Conservation (phyloP, 2,888 invertebrate genomes). For the Troides oblongomaculatus region DNA sequence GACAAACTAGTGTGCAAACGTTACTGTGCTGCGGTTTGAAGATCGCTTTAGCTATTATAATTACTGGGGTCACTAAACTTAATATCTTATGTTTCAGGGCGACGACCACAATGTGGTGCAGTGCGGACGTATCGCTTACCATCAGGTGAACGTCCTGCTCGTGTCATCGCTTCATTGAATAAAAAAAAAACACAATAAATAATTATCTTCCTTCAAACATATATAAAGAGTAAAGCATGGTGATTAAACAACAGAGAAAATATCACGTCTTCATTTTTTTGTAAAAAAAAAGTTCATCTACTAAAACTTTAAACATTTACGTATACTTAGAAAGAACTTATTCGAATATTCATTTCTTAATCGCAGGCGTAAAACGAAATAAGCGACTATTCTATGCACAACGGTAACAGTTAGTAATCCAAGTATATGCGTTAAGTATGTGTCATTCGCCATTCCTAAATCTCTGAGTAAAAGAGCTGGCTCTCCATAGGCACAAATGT, state of each 20-base stretch:
- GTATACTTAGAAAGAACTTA: slow-evolving; percentile 72
- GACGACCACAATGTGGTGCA: no score
- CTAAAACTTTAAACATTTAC: slow-evolving; percentile 72
- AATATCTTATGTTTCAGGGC: no score
- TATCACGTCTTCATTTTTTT: background rate
- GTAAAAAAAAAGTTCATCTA: slow-evolving; percentile 35
- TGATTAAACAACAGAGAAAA: background rate
- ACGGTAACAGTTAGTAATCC: slow-evolving; percentile 78
- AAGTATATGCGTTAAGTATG: slow-evolving; percentile 76
- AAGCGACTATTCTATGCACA: slow-evolving; percentile 73
- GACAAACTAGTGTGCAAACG: no score
- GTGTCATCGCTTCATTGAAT: no score
- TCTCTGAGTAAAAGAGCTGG: slow-evolving; percentile 81
- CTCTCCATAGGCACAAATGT: slow-evolving; percentile 76
- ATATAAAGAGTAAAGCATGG: background rate
- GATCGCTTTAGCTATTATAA: no score
- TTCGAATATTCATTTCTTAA: slow-evolving; percentile 75
- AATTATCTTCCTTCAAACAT: background rate
- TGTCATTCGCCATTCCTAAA: slow-evolving; percentile 78
- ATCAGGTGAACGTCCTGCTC: no score
- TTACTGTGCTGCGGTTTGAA: no score
- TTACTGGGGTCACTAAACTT: no score
- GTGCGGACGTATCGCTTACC: no score
- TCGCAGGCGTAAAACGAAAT: slow-evolving; percentile 75
- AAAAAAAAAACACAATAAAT: no score